These are phyloP conservation scores for Taenioides sp. DNA, from an alignment of 2,797 vertebrate genomes.

Conservation along the genomic window DNA sequence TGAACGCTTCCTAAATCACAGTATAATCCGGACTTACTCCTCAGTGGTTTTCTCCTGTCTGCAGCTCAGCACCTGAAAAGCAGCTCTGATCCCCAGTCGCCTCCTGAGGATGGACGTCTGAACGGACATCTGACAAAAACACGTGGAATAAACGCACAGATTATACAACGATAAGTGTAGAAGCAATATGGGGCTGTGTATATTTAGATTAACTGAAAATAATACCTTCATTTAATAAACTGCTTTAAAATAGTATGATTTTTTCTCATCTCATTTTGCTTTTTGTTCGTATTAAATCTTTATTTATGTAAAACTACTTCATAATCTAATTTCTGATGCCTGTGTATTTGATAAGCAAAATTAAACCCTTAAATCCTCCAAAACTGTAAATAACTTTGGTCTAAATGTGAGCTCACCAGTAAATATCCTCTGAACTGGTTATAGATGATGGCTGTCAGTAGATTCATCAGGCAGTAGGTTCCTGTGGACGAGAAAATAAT, in stretches of 20 bases:
- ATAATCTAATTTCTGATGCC: no score
- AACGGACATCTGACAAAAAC: slow-evolving; percentile 83
- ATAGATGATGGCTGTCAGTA: slow-evolving; percentile 96
- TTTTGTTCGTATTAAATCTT: no score
- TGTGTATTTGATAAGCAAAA: no score
- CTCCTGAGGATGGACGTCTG: slow-evolving; percentile 91
- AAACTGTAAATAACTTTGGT: background rate
- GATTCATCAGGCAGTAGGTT: slow-evolving; percentile 94
- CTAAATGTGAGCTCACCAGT: slow-evolving; percentile 77
- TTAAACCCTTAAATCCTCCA: no score
- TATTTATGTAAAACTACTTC: no score
- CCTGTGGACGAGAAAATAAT: slow-evolving; percentile 69
- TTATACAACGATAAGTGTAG: no score
- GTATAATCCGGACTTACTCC: slow-evolving; percentile 27
- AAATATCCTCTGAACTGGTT: slow-evolving; percentile 97
- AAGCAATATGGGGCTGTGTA: no score
- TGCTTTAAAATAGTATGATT: no score
- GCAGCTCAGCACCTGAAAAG: slow-evolving; percentile 87
- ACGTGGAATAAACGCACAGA: background rate
- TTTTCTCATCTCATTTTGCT: no score
- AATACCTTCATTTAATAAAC: no score
- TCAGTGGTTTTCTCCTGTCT: slow-evolving; percentile 15
- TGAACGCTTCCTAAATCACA: no score
- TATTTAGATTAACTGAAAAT: no score
- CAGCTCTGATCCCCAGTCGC: slow-evolving; percentile 87